phyloP scores from a whole-genome alignment of 53 echinoderm and acorn worm species.

The Mesocentrotus franciscanus region DNA sequence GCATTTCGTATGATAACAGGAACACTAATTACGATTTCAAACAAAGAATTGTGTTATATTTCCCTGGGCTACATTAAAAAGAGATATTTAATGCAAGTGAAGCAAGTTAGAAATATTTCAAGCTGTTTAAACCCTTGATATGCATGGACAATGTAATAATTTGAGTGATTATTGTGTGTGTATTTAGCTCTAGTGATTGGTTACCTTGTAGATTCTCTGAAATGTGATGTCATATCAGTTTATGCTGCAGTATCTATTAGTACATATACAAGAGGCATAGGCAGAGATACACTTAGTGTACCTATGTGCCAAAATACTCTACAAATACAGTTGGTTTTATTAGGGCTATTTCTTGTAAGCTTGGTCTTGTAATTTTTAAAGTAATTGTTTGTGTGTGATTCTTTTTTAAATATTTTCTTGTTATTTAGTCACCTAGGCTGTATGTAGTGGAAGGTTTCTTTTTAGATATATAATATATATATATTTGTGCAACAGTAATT shows the following conservation, averaged over 20 bases:
- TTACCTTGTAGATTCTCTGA: neutral
- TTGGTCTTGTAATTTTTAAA: neutral
- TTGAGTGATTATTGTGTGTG: neutral
- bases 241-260: neutral
- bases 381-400: neutral
- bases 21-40: neutral
- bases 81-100: neutral
- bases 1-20: neutral
- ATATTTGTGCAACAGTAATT: neutral
- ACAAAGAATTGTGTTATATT: neutral
- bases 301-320: neutral
- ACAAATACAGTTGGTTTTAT: neutral
- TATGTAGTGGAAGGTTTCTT: neutral
- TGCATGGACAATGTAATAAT: neutral
- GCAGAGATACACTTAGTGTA: neutral
- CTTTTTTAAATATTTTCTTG: neutral
- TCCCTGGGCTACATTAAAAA: neutral
- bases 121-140: neutral
- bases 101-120: neutral
- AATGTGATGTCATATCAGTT: neutral
- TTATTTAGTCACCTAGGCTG: neutral
- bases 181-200: neutral
- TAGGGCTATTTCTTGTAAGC: too few relatives aligned
- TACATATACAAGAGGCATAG: neutral
- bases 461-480: neutral